Evolutionary conservation across 2,797 vertebrate species (phyloP), one percentile per base, ranked within the genome.

Genomic region (Tragelaphus eurycerus): DNA sequence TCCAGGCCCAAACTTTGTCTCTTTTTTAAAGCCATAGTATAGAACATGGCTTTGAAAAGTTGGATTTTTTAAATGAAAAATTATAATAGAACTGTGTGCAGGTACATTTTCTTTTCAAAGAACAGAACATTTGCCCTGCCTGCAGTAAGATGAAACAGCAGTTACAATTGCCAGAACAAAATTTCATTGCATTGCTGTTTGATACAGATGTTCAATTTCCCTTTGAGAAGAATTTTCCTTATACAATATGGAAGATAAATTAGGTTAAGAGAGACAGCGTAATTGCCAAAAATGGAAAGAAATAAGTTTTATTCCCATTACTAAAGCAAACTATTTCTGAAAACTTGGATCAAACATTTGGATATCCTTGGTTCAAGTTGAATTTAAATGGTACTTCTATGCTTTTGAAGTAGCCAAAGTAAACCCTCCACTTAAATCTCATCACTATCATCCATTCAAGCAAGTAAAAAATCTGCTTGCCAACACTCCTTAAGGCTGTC

Each of bases 321-420:
- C 21, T n/a, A 89, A 90, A 84, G 16, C 9, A 93, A 94, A 95
- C 29, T 89, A 84, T 91, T 95, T 95, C 81, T 86, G 79, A 54
- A 92, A 97, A 86, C 8, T 62, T 94, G 7, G 31, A 46, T 83
- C 38, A 74, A 89, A 83, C 46, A 82, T 79, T 93, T 54, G 74
- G 29, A 4, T 7, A 8, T 21, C 15, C 7, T 71, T 74, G 27
- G 48, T 92, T 31, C 16, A 86, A 89, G 13, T 3, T 31, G 5
- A 92, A 54, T 57, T 79, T 34, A 86, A 93, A 86, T 84, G 67
- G 54, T 67, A 86, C 5, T 50, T 7, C 50, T 71, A 4, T 84
- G 8, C 7, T 86, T 57, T 46, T 86, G 29, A 91, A 94, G 82
- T 16, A 88, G 8, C 17, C 10, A 67, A 10, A 67, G 29, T 85